Base-by-base conservation (phyloP, 2,113 vertebrate species). In the Chloropsis cyanopogon region DNA sequence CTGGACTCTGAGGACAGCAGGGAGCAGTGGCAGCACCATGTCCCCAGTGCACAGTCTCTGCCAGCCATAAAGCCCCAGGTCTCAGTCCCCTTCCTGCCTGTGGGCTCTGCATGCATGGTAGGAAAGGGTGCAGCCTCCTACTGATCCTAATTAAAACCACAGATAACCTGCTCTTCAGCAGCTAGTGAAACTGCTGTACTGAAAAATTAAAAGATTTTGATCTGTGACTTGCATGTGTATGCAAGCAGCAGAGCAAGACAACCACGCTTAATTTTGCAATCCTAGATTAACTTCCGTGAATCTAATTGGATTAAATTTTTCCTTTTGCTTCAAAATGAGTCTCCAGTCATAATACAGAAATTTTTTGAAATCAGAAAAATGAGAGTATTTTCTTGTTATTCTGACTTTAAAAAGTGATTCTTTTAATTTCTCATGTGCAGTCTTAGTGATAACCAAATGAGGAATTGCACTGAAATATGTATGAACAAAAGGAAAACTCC, bases 191-290 rank as follows among this genome's bases (percentile, higher is more conserved):
- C 71, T 64, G 49, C 64, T 79, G 60, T 73, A 88, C 83, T 78
- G 91, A 83, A 78, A 93, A 91, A 91, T 78, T 44, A 63, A 93
- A 86, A 24, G n/a, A 75, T 86, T 90, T 90, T 78, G 64, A 76
- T 71, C 57, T 78, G 53, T 54, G 84, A 69, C 49, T 56, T 72
- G 47, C 3, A 13, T 64, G 49, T 75, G 8, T 61, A 22, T 26
- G 49, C 50, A 79, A 82, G 77, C 56, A 76, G 33, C 2, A n/a
- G 81, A 91, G 44, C 84, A 46, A 89, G 72, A 44, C 37, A 76
- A 49, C 20, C n/a, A 57, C 1, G 12, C 69, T 71, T 89, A 44
- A 76, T 79, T 89, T 82, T 95, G 18, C 49, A 92, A 31, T 61
- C 25, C 23, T 79, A 50, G 61, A 85, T 95, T 80, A 92, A 91